Base-by-base conservation (phyloP, 1,140 invertebrate species). In the Bacillus rossius region DNA sequence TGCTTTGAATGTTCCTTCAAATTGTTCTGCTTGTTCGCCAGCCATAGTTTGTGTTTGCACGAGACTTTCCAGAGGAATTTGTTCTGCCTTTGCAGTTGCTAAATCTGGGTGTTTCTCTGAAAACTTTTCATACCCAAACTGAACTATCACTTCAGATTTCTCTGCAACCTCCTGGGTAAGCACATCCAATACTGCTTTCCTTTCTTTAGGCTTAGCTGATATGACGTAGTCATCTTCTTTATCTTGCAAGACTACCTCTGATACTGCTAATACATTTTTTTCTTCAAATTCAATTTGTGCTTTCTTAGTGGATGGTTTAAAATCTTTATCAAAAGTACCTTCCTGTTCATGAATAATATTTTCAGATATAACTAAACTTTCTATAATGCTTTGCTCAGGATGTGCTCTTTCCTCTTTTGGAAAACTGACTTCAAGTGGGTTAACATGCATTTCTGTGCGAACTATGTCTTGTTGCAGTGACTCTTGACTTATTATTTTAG, bases 331-430 rank as follows among this genome's bases (percentile, higher is more conserved):
- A 4, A 76, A 63, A n/a, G 54, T 0, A 42, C 60, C 65, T 69
- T 77, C 65, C 60, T 26, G 58, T 61, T 63, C 61, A 56, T 56
- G 60, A 64, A 47, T 20, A 17, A 52, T 34, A 14, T 74, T 60
- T 67, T 78, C 73, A 63, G 76, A 72, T 40, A 71, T 65, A 25
- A 75, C 57, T 4, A 75, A 65, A 60, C 71, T 73, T 68, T 81
- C 72, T 40, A 75, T 26, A 4, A 42, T 20, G n/a, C 53, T 41
- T 25, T 42, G 50, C 43, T 40, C 41, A 25, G 55, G 8, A 55
- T 63, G 53, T 52, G 61, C 66, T 37, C 34, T 23, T 61, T 61
- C 58, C 38, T 53, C 58, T 19, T 8, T 43, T 5, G 61, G 57
- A 25, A 29, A 19, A 37, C 16, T 25, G 23, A 20, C 7, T 16